phyloP scores from a whole-genome alignment of 2,797 vertebrate genomes.

The Anas capensis region DNA sequence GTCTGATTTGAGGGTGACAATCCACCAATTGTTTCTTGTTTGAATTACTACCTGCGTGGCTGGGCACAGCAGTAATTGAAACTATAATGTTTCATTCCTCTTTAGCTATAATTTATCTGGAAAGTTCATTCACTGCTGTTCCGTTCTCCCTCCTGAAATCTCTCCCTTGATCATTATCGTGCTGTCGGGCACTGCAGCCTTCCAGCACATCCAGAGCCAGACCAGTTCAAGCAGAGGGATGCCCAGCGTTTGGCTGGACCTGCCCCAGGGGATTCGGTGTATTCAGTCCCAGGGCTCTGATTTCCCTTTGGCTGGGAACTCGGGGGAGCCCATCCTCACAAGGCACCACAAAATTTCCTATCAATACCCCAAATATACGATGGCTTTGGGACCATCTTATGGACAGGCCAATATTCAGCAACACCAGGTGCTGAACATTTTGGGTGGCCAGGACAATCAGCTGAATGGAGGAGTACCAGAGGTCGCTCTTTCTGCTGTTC shows the following conservation, averaged over 20 bases:
- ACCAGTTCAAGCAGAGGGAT: background rate
- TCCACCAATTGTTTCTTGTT: slow-evolving; percentile 74
- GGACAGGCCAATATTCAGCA: background rate
- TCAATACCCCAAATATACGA: background rate
- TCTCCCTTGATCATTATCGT: background rate
- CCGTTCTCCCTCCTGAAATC: background rate
- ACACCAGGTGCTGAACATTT: background rate
- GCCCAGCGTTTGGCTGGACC: background rate
- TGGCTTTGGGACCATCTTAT: background rate
- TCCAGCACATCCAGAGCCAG: background rate
- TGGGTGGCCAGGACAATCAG: background rate
- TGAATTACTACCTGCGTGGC: slow-evolving; percentile 74
- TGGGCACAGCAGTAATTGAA: slow-evolving; percentile 75
- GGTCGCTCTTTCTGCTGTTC: background rate
- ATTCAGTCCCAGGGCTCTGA: background rate
- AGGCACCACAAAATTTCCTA: background rate
- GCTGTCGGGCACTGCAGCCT: background rate
- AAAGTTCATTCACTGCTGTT: slow-evolving; percentile 47
- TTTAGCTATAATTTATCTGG: slow-evolving; percentile 67
- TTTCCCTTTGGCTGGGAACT: background rate
- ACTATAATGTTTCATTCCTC: slow-evolving; percentile 72
- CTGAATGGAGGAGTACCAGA: background rate
- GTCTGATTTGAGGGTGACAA: slow-evolving; percentile 74
- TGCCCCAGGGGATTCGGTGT: background rate
- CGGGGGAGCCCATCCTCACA: background rate